Conservation (phyloP, 1,140 invertebrate species). For the Bombus pyrosoma region DNA sequence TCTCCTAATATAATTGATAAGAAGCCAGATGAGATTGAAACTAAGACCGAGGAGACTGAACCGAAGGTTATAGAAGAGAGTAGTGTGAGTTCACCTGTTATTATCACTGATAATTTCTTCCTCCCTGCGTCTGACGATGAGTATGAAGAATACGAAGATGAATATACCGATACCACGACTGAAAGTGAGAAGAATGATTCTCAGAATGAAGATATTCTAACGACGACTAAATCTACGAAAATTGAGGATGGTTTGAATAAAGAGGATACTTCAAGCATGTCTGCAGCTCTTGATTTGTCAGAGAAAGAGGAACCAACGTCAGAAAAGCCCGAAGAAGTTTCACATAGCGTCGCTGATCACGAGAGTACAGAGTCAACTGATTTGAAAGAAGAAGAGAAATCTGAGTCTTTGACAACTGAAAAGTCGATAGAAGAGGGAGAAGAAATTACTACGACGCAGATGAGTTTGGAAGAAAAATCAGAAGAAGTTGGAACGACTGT, state of each 20-base stretch:
- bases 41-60: slow-evolving; percentile 5
- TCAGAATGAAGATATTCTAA: neutral
- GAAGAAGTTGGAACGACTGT: slow-evolving; percentile 1
- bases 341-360: neutral
- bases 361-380: neutral
- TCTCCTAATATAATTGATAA: slow-evolving; percentile 68
- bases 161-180: slow-evolving; percentile 53
- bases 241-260: slow-evolving; percentile 24
- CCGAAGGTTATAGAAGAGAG: slow-evolving; percentile 39
- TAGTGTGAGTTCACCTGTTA: slow-evolving; percentile 69
- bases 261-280: neutral
- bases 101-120: slow-evolving; percentile 81
- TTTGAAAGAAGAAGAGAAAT: neutral
- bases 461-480: neutral
- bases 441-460: slow-evolving; percentile 1
- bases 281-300: neutral
- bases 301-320: neutral
- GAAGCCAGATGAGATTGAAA: slow-evolving; percentile 47
- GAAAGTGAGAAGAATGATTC: neutral
- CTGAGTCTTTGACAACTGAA: neutral
- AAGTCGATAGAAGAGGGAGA: neutral
- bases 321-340: slow-evolving; percentile 28
- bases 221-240: neutral
- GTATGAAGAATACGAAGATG: slow-evolving; percentile 64
- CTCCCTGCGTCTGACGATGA: slow-evolving; percentile 70